Percentiles rank a stretch among this genome's conserved stretches.
Conservation (phyloP, 1,140 invertebrate species). For the Hycleus phaleratus region DNA sequence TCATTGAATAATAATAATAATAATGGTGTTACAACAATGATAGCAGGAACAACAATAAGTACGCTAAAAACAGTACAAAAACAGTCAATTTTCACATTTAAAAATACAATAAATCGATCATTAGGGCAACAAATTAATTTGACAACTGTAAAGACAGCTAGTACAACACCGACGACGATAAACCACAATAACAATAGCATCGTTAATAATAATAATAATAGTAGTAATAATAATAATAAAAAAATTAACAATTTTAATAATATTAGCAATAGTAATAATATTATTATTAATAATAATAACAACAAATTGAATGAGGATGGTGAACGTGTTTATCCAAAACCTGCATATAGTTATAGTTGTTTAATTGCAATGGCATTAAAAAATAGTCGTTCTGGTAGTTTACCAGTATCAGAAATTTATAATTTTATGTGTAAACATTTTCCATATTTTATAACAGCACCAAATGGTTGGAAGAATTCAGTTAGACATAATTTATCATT, state of each 20-base stretch:
- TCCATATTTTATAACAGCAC: slow-evolving; percentile 95
- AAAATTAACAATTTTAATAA: slow-evolving; percentile 25
- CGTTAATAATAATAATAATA: slow-evolving; percentile 29
- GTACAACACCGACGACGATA: slow-evolving; percentile 25
- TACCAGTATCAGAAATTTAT: slow-evolving; percentile 97
- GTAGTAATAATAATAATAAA: slow-evolving; percentile 28
- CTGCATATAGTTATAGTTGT: slow-evolving; percentile 95
- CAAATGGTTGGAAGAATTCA: slow-evolving; percentile 96
- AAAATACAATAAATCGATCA: no score
- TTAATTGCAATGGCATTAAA: slow-evolving; percentile 96
- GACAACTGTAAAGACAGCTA: slow-evolving; percentile 25
- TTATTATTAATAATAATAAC: slow-evolving; percentile 46
- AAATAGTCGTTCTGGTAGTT: slow-evolving; percentile 85
- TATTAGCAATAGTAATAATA: slow-evolving; percentile 43
- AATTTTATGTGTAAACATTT: slow-evolving; percentile 98
- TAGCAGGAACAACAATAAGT: no score
- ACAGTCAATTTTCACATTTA: no score
- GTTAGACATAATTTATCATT: slow-evolving; percentile 92
- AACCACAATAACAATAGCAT: slow-evolving; percentile 31
- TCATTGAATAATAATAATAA: no score
- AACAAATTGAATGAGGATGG: slow-evolving; percentile 48
- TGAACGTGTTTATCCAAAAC: slow-evolving; percentile 82
- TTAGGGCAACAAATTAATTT: no score
- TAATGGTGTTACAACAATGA: no score
- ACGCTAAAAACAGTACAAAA: no score